Conservation (phyloP, 2,888 invertebrate species). For the Tenodera sinensis region DNA sequence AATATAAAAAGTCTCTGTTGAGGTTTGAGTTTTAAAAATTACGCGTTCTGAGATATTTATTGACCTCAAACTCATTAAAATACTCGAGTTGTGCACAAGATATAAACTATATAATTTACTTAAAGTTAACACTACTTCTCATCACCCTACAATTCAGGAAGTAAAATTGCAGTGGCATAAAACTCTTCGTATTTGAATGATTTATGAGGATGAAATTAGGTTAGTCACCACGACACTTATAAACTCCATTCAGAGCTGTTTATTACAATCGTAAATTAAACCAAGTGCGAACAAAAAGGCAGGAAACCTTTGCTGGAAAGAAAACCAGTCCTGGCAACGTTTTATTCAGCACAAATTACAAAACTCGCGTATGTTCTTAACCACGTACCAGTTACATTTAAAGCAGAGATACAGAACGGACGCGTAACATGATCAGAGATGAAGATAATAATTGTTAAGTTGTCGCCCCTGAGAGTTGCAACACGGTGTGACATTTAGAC, state of each 20-base stretch:
- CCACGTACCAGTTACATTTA: neutral
- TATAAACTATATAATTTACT: too few species aligned
- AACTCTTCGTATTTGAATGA: too few species aligned
- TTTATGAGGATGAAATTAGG: too few species aligned
- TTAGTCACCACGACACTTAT: too few species aligned
- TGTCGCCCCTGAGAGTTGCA: neutral
- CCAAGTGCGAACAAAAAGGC: neutral
- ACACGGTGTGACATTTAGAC: neutral
- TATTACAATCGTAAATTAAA: neutral
- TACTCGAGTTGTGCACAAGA: too few species aligned
- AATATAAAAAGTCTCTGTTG: too few species aligned
- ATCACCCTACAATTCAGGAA: too few species aligned
- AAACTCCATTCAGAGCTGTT: neutral
- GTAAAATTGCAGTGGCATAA: too few species aligned
- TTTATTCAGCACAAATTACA: neutral
- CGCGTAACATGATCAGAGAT: neutral
- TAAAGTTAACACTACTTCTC: too few species aligned
- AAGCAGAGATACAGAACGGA: neutral
- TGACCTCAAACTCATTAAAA: too few species aligned
- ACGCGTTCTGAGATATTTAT: too few species aligned
- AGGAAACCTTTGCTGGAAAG: neutral
- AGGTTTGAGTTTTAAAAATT: too few species aligned
- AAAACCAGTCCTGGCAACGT: neutral
- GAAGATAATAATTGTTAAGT: neutral
- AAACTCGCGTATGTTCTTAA: neutral